Conservation (phyloP, 53 echinoderm and acorn worm species). For the Astropecten irregularis region DNA sequence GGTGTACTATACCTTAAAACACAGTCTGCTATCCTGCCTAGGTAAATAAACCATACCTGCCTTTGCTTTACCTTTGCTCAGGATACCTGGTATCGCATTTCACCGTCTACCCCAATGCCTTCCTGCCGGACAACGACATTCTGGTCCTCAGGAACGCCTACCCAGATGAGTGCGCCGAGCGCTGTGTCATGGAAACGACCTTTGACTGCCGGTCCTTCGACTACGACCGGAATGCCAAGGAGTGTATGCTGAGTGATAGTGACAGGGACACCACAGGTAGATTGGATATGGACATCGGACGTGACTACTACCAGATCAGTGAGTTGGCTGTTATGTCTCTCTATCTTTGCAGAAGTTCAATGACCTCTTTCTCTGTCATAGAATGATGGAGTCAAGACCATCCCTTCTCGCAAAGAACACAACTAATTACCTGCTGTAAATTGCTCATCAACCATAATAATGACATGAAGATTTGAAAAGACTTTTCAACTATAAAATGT, state of each 20-base stretch:
- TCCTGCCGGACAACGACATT: slow-evolving; percentile 66
- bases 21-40: too few relatives aligned
- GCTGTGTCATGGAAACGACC: slow-evolving; percentile 63
- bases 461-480: too few relatives aligned
- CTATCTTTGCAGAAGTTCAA: not conserved
- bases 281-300: slow-evolving; percentile 4
- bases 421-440: too few relatives aligned
- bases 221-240: slow-evolving; percentile 59
- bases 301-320: slow-evolving; percentile 74
- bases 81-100: slow-evolving; percentile 69
- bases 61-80: too few relatives aligned
- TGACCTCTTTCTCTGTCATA: too few relatives aligned
- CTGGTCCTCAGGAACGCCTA: slow-evolving; percentile 54
- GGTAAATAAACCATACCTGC: too few relatives aligned
- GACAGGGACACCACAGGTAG: slow-evolving; percentile 7
- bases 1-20: too few relatives aligned
- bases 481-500: too few relatives aligned
- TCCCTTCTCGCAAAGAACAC: too few relatives aligned
- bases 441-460: too few relatives aligned
- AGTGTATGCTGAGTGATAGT: slow-evolving; percentile 70
- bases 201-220: slow-evolving; percentile 75
- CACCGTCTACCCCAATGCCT: slow-evolving; percentile 66
- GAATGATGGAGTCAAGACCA: too few relatives aligned
- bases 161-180: slow-evolving; percentile 87
- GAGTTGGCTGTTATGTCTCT: slow-evolving; percentile 26